Conservation (phyloP, 2,797 vertebrate genomes). For the Eupleurogrammus muticus region DNA sequence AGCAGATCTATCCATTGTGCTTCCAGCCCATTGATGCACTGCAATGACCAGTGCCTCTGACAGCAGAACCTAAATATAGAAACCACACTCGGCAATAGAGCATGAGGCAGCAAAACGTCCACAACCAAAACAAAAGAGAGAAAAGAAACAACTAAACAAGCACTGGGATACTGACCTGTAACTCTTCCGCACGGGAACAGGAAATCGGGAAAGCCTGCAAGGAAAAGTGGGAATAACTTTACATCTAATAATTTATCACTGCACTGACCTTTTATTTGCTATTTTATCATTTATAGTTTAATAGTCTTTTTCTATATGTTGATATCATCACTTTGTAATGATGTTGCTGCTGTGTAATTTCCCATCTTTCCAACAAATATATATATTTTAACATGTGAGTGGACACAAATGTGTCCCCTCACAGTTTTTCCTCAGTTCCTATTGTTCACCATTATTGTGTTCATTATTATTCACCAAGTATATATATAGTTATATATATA, state of each 20-base stretch:
- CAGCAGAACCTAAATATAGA: conserved; percentile 62
- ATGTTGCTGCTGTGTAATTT: too few species aligned
- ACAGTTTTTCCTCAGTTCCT: too few species aligned
- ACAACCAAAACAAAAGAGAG: conserved; percentile 61
- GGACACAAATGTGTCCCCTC: too few species aligned
- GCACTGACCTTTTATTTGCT: too few species aligned
- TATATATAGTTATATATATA: too few species aligned
- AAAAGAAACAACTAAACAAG: conserved; percentile 30
- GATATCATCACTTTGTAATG: too few species aligned
- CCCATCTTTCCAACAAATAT: too few species aligned
- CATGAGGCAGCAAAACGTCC: conserved; percentile 53
- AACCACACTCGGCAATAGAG: conserved; percentile 35
- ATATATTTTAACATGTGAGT: too few species aligned
- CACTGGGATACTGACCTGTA: conserved; percentile 74
- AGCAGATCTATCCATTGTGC: conserved; percentile 48
- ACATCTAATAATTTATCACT: conserved; percentile 1
- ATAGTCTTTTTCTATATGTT: too few species aligned
- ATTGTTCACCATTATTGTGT: too few species aligned
- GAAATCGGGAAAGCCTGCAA: conserved; percentile 75
- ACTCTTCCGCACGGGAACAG: conserved; percentile 71
- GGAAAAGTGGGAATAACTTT: conserved; percentile 38
- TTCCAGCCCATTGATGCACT: conserved; percentile 45
- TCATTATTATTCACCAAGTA: too few species aligned
- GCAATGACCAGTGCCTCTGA: conserved; percentile 48
- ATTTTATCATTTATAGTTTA: too few species aligned